phyloP scores from a whole-genome alignment of 2,797 vertebrate species.

The Salarias fasciatus region DNA sequence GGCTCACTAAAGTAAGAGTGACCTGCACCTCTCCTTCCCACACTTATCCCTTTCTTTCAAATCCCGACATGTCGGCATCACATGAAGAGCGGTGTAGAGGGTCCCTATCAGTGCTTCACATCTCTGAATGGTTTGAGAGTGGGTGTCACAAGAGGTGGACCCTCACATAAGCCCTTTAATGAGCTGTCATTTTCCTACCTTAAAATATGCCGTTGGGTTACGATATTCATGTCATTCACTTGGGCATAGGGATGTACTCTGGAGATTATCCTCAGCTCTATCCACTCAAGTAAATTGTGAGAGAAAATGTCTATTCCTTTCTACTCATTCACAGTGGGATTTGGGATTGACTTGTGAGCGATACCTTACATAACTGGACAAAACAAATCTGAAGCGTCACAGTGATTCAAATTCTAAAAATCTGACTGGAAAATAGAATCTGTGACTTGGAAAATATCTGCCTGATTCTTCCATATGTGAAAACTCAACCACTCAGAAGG shows the following conservation, averaged over 20 bases:
- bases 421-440: conserved; percentile 1
- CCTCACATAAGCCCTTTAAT: conserved; percentile 72
- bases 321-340: conserved; percentile 9
- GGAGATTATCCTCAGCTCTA: conserved; percentile 25
- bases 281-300: conserved; percentile 8
- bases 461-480: conserved; percentile 5
- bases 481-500: neutral
- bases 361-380: neutral
- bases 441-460: neutral
- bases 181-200: conserved; percentile 69
- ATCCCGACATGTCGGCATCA: conserved; percentile 60
- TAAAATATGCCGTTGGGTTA: conserved; percentile 54
- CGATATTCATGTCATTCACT: conserved; percentile 56
- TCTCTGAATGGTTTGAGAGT: conserved; percentile 57
- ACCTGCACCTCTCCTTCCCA: conserved; percentile 27
- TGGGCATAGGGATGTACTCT: too few relatives aligned
- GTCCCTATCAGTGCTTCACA: conserved; percentile 52
- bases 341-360: conserved; percentile 16
- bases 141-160: conserved; percentile 61
- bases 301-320: conserved; percentile 11
- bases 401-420: conserved; percentile 7
- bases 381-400: conserved; percentile 3
- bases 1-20: conserved; percentile 48
- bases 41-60: conserved; percentile 58
- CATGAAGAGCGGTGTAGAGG: conserved; percentile 59